Conservation (phyloP, 2,888 invertebrate species). For the Chalcosyrphus nemorum region DNA sequence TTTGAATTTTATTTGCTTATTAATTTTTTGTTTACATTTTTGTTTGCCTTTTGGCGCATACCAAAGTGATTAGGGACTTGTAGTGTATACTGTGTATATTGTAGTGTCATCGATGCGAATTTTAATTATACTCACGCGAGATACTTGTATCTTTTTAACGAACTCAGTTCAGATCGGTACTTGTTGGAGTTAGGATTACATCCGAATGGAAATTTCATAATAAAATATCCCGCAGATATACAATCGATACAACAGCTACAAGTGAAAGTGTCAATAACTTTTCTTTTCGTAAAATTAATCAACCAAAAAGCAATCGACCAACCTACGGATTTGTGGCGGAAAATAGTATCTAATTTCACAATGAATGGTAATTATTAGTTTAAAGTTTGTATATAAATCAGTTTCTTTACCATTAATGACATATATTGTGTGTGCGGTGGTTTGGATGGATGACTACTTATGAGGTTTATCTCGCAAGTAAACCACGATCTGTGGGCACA, state of each 20-base stretch:
- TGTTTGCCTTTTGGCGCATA: conserved; percentile 55
- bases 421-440: conserved; percentile 14
- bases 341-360: conserved; percentile 39
- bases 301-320: not conserved
- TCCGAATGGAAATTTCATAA: conserved; percentile 16
- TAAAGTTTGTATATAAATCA: conserved; percentile 16
- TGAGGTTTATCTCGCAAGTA: not conserved
- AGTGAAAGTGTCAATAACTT: conserved; percentile 67
- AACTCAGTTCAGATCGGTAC: conserved; percentile 54
- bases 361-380: conserved; percentile 52
- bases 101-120: conserved; percentile 22
- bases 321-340: not conserved
- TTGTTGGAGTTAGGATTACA: conserved; percentile 39
- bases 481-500: not conserved
- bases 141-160: conserved; percentile 14
- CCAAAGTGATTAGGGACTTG: conserved; percentile 65
- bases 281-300: not conserved
- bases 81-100: no score
- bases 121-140: conserved; percentile 11
- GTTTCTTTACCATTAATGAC: conserved; percentile 14
- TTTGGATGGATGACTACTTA: not conserved
- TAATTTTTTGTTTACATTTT: conserved; percentile 65
- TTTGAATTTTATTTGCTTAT: conserved; percentile 67
- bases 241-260: conserved; percentile 1
- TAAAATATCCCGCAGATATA: not conserved